Evolutionary conservation across 2,113 vertebrate species (phyloP).

Genomic region (Centropristis striata): DNA sequence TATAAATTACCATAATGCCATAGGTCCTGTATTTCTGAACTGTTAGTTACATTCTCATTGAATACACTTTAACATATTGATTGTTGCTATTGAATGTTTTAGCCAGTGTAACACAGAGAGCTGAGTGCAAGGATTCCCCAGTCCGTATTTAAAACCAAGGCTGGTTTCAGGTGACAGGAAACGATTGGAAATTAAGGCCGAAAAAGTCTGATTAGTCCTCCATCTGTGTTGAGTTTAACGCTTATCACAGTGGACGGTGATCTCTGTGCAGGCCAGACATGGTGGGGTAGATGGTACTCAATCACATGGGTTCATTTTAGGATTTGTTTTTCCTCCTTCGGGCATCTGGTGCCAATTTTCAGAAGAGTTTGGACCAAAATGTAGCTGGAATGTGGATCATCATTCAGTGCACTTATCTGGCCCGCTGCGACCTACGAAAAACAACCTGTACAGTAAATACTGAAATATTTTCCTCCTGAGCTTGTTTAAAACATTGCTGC

Average conservation of each 20-base stretch:
- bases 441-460: slow-evolving; percentile 7
- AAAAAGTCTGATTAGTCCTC: slow-evolving; percentile 71
- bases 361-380: slow-evolving; percentile 66
- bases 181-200: slow-evolving; percentile 69
- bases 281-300: slow-evolving; percentile 62
- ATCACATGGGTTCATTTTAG: slow-evolving; percentile 82
- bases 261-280: slow-evolving; percentile 66
- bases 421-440: slow-evolving; percentile 23
- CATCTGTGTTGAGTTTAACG: slow-evolving; percentile 82
- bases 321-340: slow-evolving; percentile 77
- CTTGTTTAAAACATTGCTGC: slow-evolving; percentile 21
- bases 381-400: slow-evolving; percentile 73
- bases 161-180: slow-evolving; percentile 75
- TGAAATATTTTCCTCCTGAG: slow-evolving; percentile 6
- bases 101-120: not conserved
- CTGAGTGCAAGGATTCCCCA: not conserved
- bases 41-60: not conserved
- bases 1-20: not conserved
- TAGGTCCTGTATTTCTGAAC: not conserved
- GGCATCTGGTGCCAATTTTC: slow-evolving; percentile 85
- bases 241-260: slow-evolving; percentile 72
- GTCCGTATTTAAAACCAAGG: slow-evolving; percentile 41
- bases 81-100: not conserved
- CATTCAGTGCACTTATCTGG: slow-evolving; percentile 61
- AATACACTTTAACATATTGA: not conserved